These are phyloP conservation scores for Drosophila multiciliata DNA, from an alignment of 2,888 invertebrate species.

Conservation along the genomic window DNA sequence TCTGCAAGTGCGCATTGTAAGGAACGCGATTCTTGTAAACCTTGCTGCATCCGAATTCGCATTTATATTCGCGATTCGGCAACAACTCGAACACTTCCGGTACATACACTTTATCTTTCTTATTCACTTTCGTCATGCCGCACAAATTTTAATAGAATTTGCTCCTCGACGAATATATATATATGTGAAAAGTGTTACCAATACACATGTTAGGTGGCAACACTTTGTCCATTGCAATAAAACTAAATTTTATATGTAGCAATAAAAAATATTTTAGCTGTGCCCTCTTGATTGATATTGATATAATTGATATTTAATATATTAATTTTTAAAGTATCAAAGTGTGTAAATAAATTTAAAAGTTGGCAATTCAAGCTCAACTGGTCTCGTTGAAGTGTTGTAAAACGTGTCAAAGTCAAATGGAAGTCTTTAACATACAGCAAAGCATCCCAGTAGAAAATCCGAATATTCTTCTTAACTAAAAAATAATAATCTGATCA, in stretches of 20 bases:
- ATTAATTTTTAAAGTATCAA: too few relatives aligned
- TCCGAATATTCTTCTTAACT: too few relatives aligned
- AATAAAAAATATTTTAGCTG: neutral
- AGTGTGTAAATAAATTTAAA: neutral
- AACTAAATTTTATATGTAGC: neutral
- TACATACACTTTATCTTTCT: neutral
- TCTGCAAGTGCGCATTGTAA: constrained; percentile 36
- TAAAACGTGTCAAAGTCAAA: neutral
- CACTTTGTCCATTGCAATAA: neutral
- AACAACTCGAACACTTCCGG: constrained; percentile 37
- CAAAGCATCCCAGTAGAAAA: too few relatives aligned
- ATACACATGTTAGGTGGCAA: neutral
- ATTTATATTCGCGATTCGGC: constrained; percentile 36
- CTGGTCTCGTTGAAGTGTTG: neutral
- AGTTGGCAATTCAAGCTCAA: neutral
- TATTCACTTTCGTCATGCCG: constrained; percentile 7
- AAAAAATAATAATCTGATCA: too few relatives aligned
- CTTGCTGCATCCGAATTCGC: constrained; percentile 28
- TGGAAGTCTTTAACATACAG: neutral
- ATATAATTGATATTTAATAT: too few relatives aligned
- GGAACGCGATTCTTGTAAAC: constrained; percentile 30
- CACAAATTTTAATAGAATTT: neutral
- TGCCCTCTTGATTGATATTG: too few relatives aligned
- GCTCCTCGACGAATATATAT: neutral
- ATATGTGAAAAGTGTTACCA: neutral